Evolutionary conservation across 2,797 vertebrate species (phyloP), one percentile per base, ranked within the genome.

Genomic region (Rallus crepitans): DNA sequence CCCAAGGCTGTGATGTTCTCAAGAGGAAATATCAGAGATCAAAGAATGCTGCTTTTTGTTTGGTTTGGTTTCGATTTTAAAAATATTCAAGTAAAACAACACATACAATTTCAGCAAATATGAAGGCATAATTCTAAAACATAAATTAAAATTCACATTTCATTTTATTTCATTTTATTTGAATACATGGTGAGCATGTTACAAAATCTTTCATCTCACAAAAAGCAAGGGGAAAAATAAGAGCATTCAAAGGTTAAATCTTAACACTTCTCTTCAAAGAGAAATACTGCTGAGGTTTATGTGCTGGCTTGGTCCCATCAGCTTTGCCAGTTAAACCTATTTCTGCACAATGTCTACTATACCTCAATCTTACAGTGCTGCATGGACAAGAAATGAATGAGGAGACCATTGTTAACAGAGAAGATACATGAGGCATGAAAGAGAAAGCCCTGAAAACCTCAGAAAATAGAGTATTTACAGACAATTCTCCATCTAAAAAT

Each of bases 401-500:
- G 57, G 7, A 86, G 16, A 84, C 60, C 28, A 71, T 68, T 45
- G 53, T 87, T 65, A 70, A 76, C 23, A 71, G n/a, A 79, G 48
- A 90, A 79, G 89, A 83, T 80, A 76, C 59, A 82, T 71, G 15
- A 89, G 30, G 94, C 91, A 94, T 48, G 81, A 92, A 94, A 86
- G 7, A 47, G 39, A 90, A 96, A 95, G 19, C 56, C 56, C 21
- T 6, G 8, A 73, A 95, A 94, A 84, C 45, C 53, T 76, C 42
- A 88, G 42, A 88, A 95, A 94, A 94, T 70, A 95, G 75, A 96
- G 94, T 82, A 92, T 33, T 64, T 28, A 73, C 39, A 85, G 65
- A 90, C 57, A 95, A 94, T 96, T 97, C 90, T 87, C 81, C 52
- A 75, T 82, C 35, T 90, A 96, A 94, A 68, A 27, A 76, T 56